phyloP scores from a whole-genome alignment of 2,797 vertebrate species.

The Chaetophractus vellerosus region DNA sequence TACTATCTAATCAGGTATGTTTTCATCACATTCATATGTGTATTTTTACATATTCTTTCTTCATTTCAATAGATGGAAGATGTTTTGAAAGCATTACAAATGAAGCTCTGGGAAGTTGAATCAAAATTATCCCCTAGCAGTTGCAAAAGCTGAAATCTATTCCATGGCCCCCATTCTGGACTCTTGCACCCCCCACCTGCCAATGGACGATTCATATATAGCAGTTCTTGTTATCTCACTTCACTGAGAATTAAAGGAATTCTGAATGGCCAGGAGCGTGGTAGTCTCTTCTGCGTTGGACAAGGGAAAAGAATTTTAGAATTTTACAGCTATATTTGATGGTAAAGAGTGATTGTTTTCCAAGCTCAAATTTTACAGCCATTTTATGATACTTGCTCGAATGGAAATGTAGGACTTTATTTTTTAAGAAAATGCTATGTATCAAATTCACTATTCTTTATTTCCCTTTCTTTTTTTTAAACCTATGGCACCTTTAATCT shows the following conservation, averaged over 20 bases:
- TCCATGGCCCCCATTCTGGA: accelerated
- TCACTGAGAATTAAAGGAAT: not conserved
- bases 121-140: constrained; percentile 49
- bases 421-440: constrained; percentile 57
- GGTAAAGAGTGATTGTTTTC: not conserved
- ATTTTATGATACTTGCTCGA: constrained; percentile 42
- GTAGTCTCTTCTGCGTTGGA: not conserved
- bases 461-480: constrained; percentile 18
- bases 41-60: not conserved
- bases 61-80: constrained; percentile 78
- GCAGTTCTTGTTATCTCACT: not conserved
- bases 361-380: constrained; percentile 8
- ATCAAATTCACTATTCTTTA: not conserved
- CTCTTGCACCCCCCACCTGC: not conserved
- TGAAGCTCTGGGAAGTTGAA: constrained; percentile 74
- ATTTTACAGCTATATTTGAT: not conserved
- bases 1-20: not conserved
- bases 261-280: not conserved
- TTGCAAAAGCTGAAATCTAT: constrained; percentile 19
- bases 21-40: not conserved
- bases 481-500: not conserved
- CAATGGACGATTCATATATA: not conserved
- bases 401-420: constrained; percentile 31
- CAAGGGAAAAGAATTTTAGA: not conserved
- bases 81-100: constrained; percentile 73